Evolutionary conservation across 2,113 vertebrate species (phyloP).

Genomic region (Chaetodon auriga): DNA sequence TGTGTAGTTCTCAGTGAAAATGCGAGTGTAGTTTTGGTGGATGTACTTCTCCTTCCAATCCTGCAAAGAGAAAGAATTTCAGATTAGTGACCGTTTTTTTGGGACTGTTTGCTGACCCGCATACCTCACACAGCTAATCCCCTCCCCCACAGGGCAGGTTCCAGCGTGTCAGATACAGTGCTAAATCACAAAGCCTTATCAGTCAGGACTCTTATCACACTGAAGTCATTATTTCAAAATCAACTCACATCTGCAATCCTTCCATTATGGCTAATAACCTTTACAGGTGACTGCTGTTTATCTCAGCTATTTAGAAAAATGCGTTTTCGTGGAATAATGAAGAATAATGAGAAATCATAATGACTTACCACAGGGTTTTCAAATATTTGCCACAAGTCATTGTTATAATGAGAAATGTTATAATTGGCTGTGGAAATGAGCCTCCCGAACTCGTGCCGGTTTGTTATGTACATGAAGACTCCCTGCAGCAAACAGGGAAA

Average conservation of each 20-base stretch:
- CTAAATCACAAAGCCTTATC: constrained; percentile 50
- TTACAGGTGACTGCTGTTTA: constrained; percentile 55
- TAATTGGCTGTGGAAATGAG: constrained; percentile 96
- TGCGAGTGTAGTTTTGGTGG: constrained; percentile 92
- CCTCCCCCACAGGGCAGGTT: constrained; percentile 28
- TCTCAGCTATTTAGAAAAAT: constrained; percentile 29
- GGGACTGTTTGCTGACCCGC: constrained; percentile 49
- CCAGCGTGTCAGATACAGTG: constrained; percentile 14
- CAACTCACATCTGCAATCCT: constrained; percentile 27
- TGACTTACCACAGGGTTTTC: constrained; percentile 97
- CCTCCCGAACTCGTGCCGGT: constrained; percentile 96
- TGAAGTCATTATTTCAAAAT: constrained; percentile 44
- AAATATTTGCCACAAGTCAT: constrained; percentile 98
- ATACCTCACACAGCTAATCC: constrained; percentile 64
- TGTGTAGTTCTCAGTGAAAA: constrained; percentile 94
- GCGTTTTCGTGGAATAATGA: not conserved
- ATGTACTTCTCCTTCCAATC: constrained; percentile 99
- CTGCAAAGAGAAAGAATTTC: constrained; percentile 76
- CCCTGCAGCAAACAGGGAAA: constrained; percentile 85
- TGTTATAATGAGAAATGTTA: constrained; percentile 95
- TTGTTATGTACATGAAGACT: constrained; percentile 98
- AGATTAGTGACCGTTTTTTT: constrained; percentile 40
- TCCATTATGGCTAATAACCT: constrained; percentile 54
- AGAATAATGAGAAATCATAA: constrained; percentile 39
- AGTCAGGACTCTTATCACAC: constrained; percentile 39